Base-by-base conservation (phyloP, 2,113 vertebrate genomes). In the Mormyrus iriodes region DNA sequence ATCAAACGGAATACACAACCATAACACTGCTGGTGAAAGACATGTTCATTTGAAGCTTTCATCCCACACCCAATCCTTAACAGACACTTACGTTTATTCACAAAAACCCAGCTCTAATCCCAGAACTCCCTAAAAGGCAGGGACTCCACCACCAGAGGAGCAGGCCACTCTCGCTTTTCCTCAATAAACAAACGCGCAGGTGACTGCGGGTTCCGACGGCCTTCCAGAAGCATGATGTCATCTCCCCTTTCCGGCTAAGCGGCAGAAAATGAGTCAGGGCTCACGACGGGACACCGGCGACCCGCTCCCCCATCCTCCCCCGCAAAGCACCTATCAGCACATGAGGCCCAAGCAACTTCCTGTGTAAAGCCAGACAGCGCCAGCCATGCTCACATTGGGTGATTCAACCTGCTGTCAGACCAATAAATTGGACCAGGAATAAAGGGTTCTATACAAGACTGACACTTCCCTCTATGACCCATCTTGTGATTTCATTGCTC, bases 211-310 rank as follows among this genome's bases (percentile, higher is more conserved):
- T 85, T 85, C 88, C 35, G 53, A 48, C 82, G 42, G 82, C 51
- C 88, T 89, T 89, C 88, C 88, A 85, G 27, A 85, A 55, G 17
- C 24, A 83, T 89, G 88, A 89, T 85, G 88, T 89, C 88, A 85
- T 44, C 88, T 85, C 39, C 39, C 79, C 39, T 79, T 89, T 89
- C n/a, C 76, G 35, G 88, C 73, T 55, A 79, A 46, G 82, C 46
- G 88, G 55, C 88, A 85, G 84, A 27, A 53, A 13, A 39, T 85
- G 82, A 89, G 52, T 89, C 88, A 89, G 58, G 88, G 52, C 55
- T 89, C 53, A 4, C 51, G n/a, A 17, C 49, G 82, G 88, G 88
- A 85, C 84, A 58, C 53, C 48, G 39, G 82, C 35, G 73, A 89
- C 35, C 48, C n/a, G n/a, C 69, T 69, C 42, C 61, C 13, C 61